Evolutionary conservation across 2,113 vertebrate species (phyloP).

Genomic region (Megaceryle maxima): DNA sequence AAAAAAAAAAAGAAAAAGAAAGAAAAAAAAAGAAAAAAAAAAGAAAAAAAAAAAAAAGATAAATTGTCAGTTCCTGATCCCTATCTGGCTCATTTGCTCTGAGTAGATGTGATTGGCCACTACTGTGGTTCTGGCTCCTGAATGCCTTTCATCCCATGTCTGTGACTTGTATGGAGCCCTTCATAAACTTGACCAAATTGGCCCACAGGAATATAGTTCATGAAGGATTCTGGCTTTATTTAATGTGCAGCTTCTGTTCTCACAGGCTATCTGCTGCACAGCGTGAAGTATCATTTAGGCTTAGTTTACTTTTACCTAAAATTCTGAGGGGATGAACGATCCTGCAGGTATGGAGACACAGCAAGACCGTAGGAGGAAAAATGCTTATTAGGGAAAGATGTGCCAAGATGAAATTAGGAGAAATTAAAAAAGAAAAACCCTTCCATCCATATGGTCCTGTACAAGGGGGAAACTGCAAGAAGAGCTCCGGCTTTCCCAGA

Average conservation of each 20-base stretch:
- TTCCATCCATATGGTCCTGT: neutral
- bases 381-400: neutral
- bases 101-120: neutral
- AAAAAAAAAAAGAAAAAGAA: neutral
- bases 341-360: neutral
- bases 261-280: neutral
- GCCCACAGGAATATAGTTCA: neutral
- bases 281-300: neutral
- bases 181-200: neutral
- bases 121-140: neutral
- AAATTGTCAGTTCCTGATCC: neutral
- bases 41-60: neutral
- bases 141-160: neutral
- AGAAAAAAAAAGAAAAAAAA: neutral
- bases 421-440: neutral
- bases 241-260: neutral
- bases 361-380: neutral
- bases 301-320: neutral
- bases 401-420: neutral
- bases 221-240: neutral
- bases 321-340: neutral
- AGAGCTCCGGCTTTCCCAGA: neutral
- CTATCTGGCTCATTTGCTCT: neutral
- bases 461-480: neutral
- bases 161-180: neutral